Percentiles rank a stretch among this genome's conserved stretches.
Evolutionary conservation across 2,113 vertebrate genomes (phyloP).

Genomic region (Toxotes chatareus): DNA sequence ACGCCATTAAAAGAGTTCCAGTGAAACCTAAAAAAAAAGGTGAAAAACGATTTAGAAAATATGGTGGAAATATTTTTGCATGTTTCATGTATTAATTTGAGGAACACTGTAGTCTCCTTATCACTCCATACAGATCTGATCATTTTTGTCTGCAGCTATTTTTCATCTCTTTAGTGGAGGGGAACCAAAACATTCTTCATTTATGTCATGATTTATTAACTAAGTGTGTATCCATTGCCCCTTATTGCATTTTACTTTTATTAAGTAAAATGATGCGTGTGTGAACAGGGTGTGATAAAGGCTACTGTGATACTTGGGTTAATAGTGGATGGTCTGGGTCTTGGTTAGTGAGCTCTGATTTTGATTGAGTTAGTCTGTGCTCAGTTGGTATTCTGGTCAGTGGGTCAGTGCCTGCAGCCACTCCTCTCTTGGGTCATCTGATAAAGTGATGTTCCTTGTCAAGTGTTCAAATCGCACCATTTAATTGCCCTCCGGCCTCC

Average conservation of each 20-base stretch:
- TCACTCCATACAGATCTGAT: too few relatives aligned
- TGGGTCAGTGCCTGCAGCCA: slow-evolving; percentile 65
- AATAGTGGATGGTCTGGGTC: slow-evolving; percentile 18
- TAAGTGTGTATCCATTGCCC: too few relatives aligned
- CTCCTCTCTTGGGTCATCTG: slow-evolving; percentile 47
- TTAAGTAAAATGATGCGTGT: neutral
- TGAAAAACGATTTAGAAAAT: neutral
- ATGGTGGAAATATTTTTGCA: neutral
- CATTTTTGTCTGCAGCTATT: too few relatives aligned
- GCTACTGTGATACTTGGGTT: neutral
- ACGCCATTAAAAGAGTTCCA: too few relatives aligned
- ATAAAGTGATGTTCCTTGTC: slow-evolving; percentile 68
- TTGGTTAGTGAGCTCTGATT: slow-evolving; percentile 32
- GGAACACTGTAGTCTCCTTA: too few relatives aligned
- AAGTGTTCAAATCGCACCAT: slow-evolving; percentile 68
- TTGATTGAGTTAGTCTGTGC: slow-evolving; percentile 53
- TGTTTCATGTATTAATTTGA: too few relatives aligned
- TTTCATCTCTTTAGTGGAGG: too few relatives aligned
- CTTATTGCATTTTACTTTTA: too few relatives aligned
- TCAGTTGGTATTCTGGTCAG: slow-evolving; percentile 67
- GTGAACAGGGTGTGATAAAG: slow-evolving; percentile 20
- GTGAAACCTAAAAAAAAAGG: neutral
- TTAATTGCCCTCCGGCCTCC: slow-evolving; percentile 67
- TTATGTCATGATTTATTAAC: too few relatives aligned
- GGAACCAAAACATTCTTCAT: too few relatives aligned